phyloP scores from a whole-genome alignment of 2,888 invertebrate genomes.

The Stictocephala bisonia region DNA sequence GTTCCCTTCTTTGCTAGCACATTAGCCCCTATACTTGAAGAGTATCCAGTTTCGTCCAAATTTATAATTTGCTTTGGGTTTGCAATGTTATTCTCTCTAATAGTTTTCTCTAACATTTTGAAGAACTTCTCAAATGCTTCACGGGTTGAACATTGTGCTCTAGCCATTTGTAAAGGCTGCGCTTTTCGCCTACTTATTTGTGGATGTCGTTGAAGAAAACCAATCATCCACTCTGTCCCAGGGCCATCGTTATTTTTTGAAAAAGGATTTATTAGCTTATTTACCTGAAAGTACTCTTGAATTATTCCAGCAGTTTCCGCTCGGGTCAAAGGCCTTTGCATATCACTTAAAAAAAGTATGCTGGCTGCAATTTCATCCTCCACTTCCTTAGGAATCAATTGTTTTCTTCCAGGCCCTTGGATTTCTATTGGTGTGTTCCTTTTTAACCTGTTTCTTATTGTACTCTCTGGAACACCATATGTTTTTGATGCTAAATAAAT shows the following conservation, averaged over 20 bases:
- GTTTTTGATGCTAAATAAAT: constrained; percentile 16
- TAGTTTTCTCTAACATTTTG: neutral
- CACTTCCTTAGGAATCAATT: neutral
- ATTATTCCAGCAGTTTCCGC: neutral
- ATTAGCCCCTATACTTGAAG: neutral
- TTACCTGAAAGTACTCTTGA: constrained; percentile 6
- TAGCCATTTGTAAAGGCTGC: neutral
- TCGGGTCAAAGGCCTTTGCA: neutral
- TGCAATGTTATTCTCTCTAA: neutral
- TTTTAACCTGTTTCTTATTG: neutral
- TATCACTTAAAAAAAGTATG: neutral
- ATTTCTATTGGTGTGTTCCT: neutral
- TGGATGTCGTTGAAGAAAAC: constrained; percentile 5
- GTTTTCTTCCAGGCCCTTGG: constrained; percentile 4
- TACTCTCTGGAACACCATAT: neutral
- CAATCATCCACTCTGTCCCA: neutral
- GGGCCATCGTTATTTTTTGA: neutral
- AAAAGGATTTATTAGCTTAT: neutral
- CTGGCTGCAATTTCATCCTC: neutral
- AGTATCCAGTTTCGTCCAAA: constrained; percentile 11
- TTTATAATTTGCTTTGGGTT: neutral
- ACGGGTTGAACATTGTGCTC: neutral
- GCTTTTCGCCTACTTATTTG: neutral
- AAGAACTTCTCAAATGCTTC: neutral
- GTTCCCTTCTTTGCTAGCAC: neutral